Percentiles rank a stretch among this genome's conserved stretches.
Evolutionary conservation across 2,797 vertebrate species (phyloP).

Genomic region (Myotis planiceps): DNA sequence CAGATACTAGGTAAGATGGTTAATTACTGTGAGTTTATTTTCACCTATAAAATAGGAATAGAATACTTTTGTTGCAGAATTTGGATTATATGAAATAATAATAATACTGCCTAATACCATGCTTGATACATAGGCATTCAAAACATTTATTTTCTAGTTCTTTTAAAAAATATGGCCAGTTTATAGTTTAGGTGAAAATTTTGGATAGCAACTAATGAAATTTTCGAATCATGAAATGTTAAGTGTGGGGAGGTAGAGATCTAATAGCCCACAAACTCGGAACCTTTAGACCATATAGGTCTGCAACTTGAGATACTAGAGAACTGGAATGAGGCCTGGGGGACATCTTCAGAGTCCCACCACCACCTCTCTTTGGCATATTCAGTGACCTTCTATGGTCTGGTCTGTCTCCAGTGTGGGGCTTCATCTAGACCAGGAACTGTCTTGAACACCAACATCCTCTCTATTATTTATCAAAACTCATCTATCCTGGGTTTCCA

Average conservation of each 20-base stretch:
- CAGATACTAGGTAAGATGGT: neutral
- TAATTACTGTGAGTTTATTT: neutral
- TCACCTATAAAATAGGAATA: neutral
- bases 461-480: neutral
- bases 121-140: neutral
- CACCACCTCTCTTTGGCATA: neutral
- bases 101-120: neutral
- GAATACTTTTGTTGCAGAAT: neutral
- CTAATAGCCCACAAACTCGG: neutral
- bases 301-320: neutral
- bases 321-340: neutral
- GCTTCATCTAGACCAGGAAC: neutral
- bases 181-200: slow-evolving; percentile 17
- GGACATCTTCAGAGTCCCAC: neutral
- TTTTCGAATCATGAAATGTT: neutral
- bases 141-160: neutral
- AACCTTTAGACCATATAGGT: neutral
- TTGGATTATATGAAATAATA: neutral
- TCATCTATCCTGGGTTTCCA: neutral
- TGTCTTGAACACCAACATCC: neutral
- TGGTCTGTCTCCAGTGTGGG: neutral
- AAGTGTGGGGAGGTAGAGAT: neutral
- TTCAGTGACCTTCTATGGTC: neutral
- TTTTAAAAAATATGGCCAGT: neutral
- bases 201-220: neutral